Percentiles rank a stretch among this genome's conserved stretches.
Evolutionary conservation across 2,113 vertebrate genomes (phyloP).

Genomic region (Acrocephalus kingi): DNA sequence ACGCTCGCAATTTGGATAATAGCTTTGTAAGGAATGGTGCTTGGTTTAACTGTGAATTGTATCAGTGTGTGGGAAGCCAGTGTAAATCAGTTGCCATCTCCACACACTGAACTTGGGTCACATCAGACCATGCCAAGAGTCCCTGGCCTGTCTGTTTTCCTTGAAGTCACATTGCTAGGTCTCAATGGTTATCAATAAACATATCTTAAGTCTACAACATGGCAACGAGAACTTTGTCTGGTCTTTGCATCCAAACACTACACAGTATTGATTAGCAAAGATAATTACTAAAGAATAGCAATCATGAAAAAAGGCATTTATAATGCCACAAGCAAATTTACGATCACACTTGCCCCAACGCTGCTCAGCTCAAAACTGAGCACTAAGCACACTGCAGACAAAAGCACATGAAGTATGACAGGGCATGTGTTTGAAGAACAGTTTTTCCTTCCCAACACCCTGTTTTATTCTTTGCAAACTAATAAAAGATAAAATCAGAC

Average conservation of each 20-base stretch:
- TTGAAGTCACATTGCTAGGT: neutral
- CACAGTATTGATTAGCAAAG: neutral
- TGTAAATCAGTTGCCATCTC: neutral
- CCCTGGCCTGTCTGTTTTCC: neutral
- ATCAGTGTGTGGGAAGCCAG: neutral
- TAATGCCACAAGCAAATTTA: neutral
- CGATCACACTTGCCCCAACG: neutral
- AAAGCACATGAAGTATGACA: neutral
- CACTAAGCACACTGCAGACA: neutral
- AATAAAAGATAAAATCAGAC: constrained; percentile 9
- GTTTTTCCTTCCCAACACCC: neutral
- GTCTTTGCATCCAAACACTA: neutral
- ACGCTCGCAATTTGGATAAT: neutral
- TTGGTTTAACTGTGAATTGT: neutral
- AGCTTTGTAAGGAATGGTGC: neutral
- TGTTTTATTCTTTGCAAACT: constrained; percentile 27
- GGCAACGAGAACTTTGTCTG: neutral
- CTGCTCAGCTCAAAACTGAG: neutral
- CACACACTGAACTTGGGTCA: fast-evolving
- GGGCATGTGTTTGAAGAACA: neutral
- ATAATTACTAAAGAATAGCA: neutral
- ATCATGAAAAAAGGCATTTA: neutral
- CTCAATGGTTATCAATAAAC: neutral
- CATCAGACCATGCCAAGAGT: neutral
- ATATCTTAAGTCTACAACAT: neutral